Evolutionary conservation across 2,888 invertebrate species (phyloP), one percentile per base, ranked within the genome.

Genomic region (Torymus texanus): DNA sequence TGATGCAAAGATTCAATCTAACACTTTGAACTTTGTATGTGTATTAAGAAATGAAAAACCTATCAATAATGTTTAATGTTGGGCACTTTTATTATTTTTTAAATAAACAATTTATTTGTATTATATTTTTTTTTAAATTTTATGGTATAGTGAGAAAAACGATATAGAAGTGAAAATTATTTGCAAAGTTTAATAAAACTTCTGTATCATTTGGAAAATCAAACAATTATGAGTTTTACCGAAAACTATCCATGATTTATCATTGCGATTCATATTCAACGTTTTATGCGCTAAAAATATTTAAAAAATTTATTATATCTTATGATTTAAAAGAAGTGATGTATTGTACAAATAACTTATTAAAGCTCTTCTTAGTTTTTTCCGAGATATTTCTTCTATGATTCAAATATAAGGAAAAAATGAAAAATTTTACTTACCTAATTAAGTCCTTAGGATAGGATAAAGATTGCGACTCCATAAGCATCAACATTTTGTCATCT

Each of bases 341-440:
- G 61, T 74, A 78, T 74, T 79, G 74, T 79, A 79, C 68, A 79
- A 79, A 74, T 73, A 68, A 79, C 18, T 70, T 74, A 74, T 79
- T 65, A 70, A 68, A 29, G 29, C 63, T 79, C 24, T 63, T 12
- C 61, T 78, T 74, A 68, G 51, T 78, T 59, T 72, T 78, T 21
- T 73, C 55, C 55, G 67, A 62, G 50, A 68, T 65, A 13, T 73
- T 61, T 72, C 18, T 65, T 56, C 16, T 56, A 12, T 56, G 18
- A 58, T 63, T 78, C n/a, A 68, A 63, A 13, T 14, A 68, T 63
- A 70, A 74, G 55, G 11, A 68, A 65, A 68, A 55, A 18, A 29
- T 56, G 10, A 53, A 70, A 70, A 41, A 58, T 62, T 63, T 78
- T 74, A 68, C 74, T 68, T 63, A 73, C 51, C 51, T 63, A 68